Percentiles rank a stretch among this genome's conserved stretches.
These are phyloP conservation scores for Microchirus variegatus DNA, from an alignment of 2,797 vertebrate species.

Conservation along the genomic window DNA sequence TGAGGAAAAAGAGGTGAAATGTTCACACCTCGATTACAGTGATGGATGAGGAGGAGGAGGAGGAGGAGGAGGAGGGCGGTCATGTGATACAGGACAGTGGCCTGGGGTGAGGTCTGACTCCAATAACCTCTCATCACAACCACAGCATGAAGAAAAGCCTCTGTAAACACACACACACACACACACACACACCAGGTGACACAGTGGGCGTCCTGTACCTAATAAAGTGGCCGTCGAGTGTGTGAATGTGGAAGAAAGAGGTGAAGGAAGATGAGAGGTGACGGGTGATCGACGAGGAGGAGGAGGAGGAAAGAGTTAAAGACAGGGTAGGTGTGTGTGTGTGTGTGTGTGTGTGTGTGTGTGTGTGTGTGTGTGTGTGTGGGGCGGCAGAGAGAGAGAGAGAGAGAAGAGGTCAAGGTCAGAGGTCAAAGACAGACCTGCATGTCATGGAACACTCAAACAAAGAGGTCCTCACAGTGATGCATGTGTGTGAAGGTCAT, in stretches of 20 bases:
- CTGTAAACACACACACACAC: no score
- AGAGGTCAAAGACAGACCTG: conserved; percentile 12
- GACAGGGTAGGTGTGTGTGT: no score
- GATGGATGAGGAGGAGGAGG: conserved; percentile 56
- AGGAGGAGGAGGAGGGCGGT: no score
- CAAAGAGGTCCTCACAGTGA: neutral
- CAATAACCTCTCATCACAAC: no score
- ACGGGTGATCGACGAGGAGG: neutral
- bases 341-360: neutral
- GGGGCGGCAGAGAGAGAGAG: neutral
- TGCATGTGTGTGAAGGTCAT: neutral
- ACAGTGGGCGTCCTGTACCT: no score
- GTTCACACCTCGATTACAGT: conserved; percentile 25
- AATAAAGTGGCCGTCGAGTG: no score
- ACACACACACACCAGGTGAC: no score
- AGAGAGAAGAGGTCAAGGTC: conserved; percentile 12
- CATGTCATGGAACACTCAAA: neutral
- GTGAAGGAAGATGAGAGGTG: neutral
- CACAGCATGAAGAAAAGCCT: no score
- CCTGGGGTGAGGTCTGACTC: conserved; percentile 21
- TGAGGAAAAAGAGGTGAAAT: conserved; percentile 7
- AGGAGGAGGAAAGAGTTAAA: neutral
- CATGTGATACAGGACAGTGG: conserved; percentile 39
- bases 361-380: neutral
- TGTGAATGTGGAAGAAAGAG: neutral